Evolutionary conservation across 2,797 vertebrate species (phyloP), one percentile per base, ranked within the genome.

Genomic region (Parauchenoglanis ngamensis): DNA sequence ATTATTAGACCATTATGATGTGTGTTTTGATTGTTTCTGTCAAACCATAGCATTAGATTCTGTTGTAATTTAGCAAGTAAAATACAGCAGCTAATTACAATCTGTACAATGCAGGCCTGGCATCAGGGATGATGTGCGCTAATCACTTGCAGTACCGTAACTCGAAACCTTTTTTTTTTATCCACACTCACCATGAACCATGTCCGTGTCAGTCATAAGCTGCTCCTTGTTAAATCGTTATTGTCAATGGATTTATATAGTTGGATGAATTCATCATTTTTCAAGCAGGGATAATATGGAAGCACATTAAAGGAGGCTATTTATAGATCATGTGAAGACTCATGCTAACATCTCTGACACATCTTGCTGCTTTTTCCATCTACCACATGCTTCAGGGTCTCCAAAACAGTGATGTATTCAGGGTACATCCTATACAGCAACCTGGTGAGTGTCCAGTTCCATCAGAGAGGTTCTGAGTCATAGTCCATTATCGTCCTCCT

Each of bases 11-110:
- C 65, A 28, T 77, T 86, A 59, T 89, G 59, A 89, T 84, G 40
- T 84, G 63, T 87, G 89, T 87, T 89, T 85, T 89, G 87, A 83
- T 86, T 89, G 76, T 84, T 35, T 25, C 73, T 90, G 89, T 87
- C 86, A 87, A 77, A 40, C 80, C 40, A n/a, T 19, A 79, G 17
- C 56, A 46, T 86, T 19, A 54, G 35, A 88, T 80, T 57, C 65
- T 28, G 49, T 82, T 68, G 23, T 31, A 65, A 56, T 76, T 67
- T 75, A 76, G 57, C 44, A 83, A n/a, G 57, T 54, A 54, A 52
- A 76, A 83, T 44, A 73, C 63, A 65, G 35, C 57, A 44, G 72
- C 19, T 84, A 87, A 87, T 68, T 78, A 78, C 52, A 59, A n/a
- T 78, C 54, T 84, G 23, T 68, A 57, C 49, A 31, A 40, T 59